These are phyloP conservation scores for Caenorhabditis inopinata DNA, from an alignment of 1,140 invertebrate genomes.

Conservation along the genomic window DNA sequence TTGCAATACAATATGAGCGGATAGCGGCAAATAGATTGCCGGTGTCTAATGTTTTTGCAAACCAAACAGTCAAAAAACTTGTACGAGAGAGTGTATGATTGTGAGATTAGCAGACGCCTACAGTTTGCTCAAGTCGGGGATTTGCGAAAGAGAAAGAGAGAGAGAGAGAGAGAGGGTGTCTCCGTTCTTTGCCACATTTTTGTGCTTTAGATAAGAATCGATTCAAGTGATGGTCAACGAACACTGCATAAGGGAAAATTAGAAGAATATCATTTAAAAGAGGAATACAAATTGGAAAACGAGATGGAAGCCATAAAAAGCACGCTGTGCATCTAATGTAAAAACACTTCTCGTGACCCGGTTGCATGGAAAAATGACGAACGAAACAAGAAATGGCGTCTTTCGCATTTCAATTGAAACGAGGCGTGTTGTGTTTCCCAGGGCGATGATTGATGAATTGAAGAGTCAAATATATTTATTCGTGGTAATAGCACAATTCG, in stretches of 20 bases:
- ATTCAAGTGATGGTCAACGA: constrained; percentile 2
- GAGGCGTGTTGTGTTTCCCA: neutral
- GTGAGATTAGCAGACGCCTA: neutral
- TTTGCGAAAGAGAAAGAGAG: constrained; percentile 5
- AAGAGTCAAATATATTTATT: neutral
- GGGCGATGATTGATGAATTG: neutral
- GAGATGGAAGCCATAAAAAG: constrained; percentile 13
- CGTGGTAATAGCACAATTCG: neutral
- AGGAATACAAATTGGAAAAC: neutral
- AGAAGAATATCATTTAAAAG: neutral
- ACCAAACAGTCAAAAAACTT: constrained; percentile 31
- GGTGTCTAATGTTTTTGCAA: constrained; percentile 18
- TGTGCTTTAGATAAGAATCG: neutral
- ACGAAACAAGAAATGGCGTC: neutral
- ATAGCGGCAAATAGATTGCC: constrained; percentile 23
- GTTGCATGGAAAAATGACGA: neutral
- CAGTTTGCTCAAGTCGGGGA: constrained; percentile 29
- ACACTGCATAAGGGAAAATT: neutral
- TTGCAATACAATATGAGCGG: constrained; percentile 20
- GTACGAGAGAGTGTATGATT: neutral
- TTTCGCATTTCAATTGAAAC: neutral
- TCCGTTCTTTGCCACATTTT: constrained; percentile 16
- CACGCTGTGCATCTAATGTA: neutral
- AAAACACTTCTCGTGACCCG: neutral
- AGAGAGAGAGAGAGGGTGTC: neutral